Evolutionary conservation across 2,113 vertebrate species (phyloP).

Genomic region (Sisor rabdophorus): DNA sequence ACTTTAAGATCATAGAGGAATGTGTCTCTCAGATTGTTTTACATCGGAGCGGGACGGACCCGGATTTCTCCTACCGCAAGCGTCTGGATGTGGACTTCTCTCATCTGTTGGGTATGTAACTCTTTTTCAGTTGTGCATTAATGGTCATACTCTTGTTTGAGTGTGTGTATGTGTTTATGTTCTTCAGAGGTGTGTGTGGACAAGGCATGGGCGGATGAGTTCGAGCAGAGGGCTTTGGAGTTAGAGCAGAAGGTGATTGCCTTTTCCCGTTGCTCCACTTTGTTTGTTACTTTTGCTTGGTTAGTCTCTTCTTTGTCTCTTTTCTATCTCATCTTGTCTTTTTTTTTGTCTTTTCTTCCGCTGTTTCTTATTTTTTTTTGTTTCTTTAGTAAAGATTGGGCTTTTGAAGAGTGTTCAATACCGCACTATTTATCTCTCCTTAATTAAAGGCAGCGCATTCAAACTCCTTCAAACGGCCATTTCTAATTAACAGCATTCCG

Average conservation of each 20-base stretch:
- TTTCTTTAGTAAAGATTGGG: constrained; percentile 36
- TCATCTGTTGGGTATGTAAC: constrained; percentile 81
- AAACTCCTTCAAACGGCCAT: constrained; percentile 54
- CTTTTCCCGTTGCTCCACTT: neutral
- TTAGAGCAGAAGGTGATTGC: constrained; percentile 81
- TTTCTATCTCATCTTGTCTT: neutral
- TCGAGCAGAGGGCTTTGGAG: constrained; percentile 80
- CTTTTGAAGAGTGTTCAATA: constrained; percentile 41
- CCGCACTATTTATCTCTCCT: constrained; percentile 46
- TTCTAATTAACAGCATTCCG: constrained; percentile 54
- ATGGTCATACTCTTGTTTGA: neutral
- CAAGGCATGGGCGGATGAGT: constrained; percentile 83
- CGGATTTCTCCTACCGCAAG: constrained; percentile 93
- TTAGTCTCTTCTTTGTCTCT: neutral
- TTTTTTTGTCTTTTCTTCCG: constrained; percentile 9
- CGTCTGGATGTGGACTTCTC: constrained; percentile 90
- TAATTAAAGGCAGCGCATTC: constrained; percentile 50
- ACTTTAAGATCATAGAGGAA: constrained; percentile 97
- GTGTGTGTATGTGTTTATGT: neutral
- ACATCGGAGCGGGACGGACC: constrained; percentile 88
- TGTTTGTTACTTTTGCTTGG: neutral
- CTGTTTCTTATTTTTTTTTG: neutral
- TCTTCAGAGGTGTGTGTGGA: constrained; percentile 83
- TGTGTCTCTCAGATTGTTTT: constrained; percentile 95
- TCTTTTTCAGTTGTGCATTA: neutral